Evolutionary conservation across 2,888 invertebrate genomes (phyloP).

Genomic region (Mongoloraphidia duomilia): DNA sequence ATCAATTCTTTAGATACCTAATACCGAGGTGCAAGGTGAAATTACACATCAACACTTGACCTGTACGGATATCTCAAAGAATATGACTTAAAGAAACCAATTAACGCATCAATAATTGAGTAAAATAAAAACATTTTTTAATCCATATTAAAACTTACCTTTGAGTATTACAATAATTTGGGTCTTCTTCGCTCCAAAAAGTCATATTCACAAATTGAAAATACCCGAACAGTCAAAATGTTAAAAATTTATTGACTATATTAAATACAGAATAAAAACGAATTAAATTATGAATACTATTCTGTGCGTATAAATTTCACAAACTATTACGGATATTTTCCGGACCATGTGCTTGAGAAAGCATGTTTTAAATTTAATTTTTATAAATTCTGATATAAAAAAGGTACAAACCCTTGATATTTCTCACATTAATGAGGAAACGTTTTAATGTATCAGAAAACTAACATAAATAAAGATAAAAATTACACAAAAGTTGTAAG

Average conservation of each 20-base stretch:
- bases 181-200: slow-evolving; percentile 17
- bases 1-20: no score
- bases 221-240: slow-evolving; percentile 8
- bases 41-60: no score
- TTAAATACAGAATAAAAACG: neutral
- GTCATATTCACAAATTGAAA: slow-evolving; percentile 27
- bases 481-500: neutral
- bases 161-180: neutral
- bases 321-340: neutral
- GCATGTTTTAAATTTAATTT: no score
- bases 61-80: slow-evolving; percentile 2
- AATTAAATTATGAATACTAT: neutral
- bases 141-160: slow-evolving; percentile 1
- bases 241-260: neutral
- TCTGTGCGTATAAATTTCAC: no score
- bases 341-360: slow-evolving; percentile 1
- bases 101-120: no score
- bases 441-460: neutral
- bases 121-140: neutral
- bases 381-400: neutral
- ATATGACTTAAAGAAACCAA: slow-evolving; percentile 3
- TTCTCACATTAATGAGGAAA: neutral
- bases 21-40: no score
- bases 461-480: neutral
- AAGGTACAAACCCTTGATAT: neutral